Evolutionary conservation across 1,140 invertebrate genomes (phyloP), one percentile per base, ranked within the genome.

Genomic region (Cydia strobilella): DNA sequence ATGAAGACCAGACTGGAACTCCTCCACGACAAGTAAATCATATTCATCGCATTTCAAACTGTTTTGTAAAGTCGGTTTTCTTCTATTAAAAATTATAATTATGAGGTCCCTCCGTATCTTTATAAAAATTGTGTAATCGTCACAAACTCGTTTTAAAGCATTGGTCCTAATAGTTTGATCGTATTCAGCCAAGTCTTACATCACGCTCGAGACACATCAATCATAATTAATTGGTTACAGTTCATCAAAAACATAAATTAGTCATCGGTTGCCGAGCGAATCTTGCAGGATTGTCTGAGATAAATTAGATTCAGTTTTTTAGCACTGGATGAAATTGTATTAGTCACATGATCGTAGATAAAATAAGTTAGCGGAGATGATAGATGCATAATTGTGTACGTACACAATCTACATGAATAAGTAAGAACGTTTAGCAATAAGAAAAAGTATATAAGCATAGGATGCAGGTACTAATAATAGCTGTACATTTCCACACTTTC

Each of bases 151-250:
- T 69, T 15, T 18, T n/a, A n/a, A n/a, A 51, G 3, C 48, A 31
- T 69, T 31, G 15, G 18, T 69, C 23, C 9, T 4, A 35, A 69
- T 69, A 69, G 13, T 18, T 35, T 69, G n/a, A 69, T 69, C 54
- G 18, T 59, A 20, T 59, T 59, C 54, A 9, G 63, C 27, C 27
- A 20, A 20, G 27, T 23, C 63, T 66, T 66, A 27, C 63, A 66
- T 66, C 63, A 66, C 63, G 63, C 63, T 3, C 63, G 63, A 27
- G 63, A n/a, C 27, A 35, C 69, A 72, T 72, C 69, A 72, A 72
- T 72, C 35, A 45, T 72, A 72, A 72, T 72, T 72, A 72, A 48
- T 66, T 66, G 63, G 63, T 31, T 66, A 35, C 12, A 66, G 63
- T 66, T 66, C 25, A 66, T 66, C 63, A 35, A 66, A 66, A 35